Conservation (phyloP, 2,113 vertebrate species). For the Hassar affinis region DNA sequence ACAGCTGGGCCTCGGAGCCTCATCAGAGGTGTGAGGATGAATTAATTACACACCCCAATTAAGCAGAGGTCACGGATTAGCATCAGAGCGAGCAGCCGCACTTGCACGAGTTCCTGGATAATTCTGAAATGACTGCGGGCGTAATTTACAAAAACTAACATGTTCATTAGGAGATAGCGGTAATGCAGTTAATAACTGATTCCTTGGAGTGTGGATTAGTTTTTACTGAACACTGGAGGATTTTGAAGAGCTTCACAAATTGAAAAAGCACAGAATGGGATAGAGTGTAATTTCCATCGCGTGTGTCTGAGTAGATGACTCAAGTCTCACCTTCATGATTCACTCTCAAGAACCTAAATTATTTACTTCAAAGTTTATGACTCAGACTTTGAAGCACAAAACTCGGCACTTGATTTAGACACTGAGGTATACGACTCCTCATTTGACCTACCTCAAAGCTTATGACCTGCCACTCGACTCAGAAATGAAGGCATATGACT, state of each 20-base stretch:
- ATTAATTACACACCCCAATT: constrained; percentile 7
- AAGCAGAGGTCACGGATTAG: constrained; percentile 13
- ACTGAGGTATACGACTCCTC: neutral
- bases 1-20: neutral
- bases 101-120: neutral
- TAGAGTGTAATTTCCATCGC: no score
- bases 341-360: neutral
- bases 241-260: neutral
- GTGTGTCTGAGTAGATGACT: neutral
- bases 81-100: neutral
- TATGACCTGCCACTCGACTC: neutral
- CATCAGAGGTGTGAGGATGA: neutral
- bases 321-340: neutral
- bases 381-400: neutral
- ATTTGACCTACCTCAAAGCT: neutral
- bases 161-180: neutral
- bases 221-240: neutral
- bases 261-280: neutral
- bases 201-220: neutral
- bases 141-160: constrained; percentile 8
- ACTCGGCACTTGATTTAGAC: neutral
- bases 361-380: neutral
- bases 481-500: neutral
- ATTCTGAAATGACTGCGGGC: constrained; percentile 15
- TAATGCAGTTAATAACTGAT: neutral